A percentile compares a stretch with the other conserved stretches of the same genome.
phyloP scores from a whole-genome alignment of 2,113 vertebrate genomes.

The Orycteropus afer region DNA sequence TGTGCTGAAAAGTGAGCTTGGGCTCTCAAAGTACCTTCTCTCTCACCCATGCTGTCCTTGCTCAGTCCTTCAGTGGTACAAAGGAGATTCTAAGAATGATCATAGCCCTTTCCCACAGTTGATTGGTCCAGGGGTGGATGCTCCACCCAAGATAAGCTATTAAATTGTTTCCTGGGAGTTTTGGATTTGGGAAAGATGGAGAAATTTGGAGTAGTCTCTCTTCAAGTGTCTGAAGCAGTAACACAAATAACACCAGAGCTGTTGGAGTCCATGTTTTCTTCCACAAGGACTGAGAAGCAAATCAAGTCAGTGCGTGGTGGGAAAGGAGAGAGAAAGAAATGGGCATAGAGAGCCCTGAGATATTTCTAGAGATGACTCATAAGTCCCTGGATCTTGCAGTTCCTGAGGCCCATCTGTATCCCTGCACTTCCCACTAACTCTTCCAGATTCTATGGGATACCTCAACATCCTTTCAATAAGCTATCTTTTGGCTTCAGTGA shows the following conservation, averaged over 20 bases:
- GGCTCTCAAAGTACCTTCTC: not conserved
- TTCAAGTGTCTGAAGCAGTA: not conserved
- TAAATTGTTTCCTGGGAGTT: not conserved
- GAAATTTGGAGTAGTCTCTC: not conserved
- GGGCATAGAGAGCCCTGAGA: not conserved
- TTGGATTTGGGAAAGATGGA: not conserved
- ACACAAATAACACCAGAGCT: not conserved
- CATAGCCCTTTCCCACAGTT: not conserved
- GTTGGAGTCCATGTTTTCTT: not conserved
- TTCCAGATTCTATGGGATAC: not conserved
- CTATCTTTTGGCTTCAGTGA: not conserved
- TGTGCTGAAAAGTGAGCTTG: accelerated
- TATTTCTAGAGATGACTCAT: not conserved
- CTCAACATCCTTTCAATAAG: not conserved
- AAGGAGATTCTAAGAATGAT: not conserved
- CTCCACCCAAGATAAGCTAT: too few relatives aligned
- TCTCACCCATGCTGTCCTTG: too few relatives aligned
- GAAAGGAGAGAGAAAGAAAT: not conserved
- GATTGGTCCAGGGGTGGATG: not conserved
- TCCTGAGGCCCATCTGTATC: not conserved
- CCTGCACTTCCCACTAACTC: not conserved
- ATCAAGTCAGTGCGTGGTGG: not conserved
- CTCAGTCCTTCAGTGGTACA: too few relatives aligned
- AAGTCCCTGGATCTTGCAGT: not conserved
- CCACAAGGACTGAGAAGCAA: not conserved